phyloP scores from a whole-genome alignment of 2,888 invertebrate genomes.

The Drosophila prolongata region DNA sequence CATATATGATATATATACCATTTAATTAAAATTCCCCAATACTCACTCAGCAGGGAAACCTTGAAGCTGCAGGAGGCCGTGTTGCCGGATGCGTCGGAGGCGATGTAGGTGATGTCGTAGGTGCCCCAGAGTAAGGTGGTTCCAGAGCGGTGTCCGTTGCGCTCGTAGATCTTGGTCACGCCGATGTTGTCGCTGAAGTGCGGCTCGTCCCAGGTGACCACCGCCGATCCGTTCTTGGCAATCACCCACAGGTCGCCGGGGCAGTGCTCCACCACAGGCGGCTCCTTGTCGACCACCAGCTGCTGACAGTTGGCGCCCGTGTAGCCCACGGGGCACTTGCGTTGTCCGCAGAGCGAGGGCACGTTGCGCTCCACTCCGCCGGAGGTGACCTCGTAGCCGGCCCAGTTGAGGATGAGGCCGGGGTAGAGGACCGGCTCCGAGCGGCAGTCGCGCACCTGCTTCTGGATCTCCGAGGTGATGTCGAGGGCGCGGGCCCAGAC shows the following conservation, averaged over 20 bases:
- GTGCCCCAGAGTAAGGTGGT: slow-evolving; percentile 95
- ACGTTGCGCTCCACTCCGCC: slow-evolving; percentile 96
- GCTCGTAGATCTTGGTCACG: slow-evolving; percentile 91
- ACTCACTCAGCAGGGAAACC: slow-evolving; percentile 94
- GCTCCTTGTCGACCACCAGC: slow-evolving; percentile 92
- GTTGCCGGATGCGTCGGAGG: slow-evolving; percentile 96
- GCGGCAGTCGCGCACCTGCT: slow-evolving; percentile 96
- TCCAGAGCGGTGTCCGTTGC: slow-evolving; percentile 94
- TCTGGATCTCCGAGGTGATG: slow-evolving; percentile 95
- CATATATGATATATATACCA: no score
- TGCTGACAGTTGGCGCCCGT: slow-evolving; percentile 94
- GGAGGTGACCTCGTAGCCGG: slow-evolving; percentile 94
- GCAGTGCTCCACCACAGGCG: slow-evolving; percentile 94
- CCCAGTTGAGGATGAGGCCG: slow-evolving; percentile 95
- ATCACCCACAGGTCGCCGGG: slow-evolving; percentile 98
- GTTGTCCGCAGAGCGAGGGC: slow-evolving; percentile 95
- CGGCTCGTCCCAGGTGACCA: slow-evolving; percentile 96
- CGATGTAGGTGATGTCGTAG: slow-evolving; percentile 97
- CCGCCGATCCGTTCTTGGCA: slow-evolving; percentile 94
- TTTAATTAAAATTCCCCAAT: no score
- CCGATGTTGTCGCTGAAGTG: slow-evolving; percentile 95
- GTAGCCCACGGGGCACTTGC: slow-evolving; percentile 94
- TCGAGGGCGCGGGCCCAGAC: slow-evolving; percentile 97
- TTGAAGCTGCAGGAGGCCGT: slow-evolving; percentile 96
- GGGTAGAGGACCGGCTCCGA: slow-evolving; percentile 95